These are phyloP conservation scores for Chaetodon auriga DNA, from an alignment of 2,113 vertebrate species.

Conservation along the genomic window DNA sequence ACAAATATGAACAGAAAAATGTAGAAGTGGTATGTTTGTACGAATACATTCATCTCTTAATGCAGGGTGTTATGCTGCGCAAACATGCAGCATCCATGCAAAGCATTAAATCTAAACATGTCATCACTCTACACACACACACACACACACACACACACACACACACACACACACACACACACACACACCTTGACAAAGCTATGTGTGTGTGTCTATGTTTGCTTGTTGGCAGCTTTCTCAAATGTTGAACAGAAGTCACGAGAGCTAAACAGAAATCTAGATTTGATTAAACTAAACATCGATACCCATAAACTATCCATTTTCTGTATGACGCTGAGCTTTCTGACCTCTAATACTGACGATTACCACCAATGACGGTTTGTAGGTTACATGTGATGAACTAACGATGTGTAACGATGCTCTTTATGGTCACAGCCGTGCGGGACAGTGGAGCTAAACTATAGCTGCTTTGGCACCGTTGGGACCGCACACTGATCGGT, in stretches of 20 bases:
- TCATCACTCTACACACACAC: no score
- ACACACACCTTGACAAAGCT: neutral
- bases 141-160: no score
- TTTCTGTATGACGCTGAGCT: no score
- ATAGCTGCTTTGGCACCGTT: no score
- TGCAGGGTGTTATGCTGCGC: neutral
- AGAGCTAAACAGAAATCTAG: neutral
- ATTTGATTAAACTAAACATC: neutral
- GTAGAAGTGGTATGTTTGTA: neutral
- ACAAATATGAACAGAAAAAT: neutral
- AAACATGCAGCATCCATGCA: neutral
- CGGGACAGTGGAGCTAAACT: no score
- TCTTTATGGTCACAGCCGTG: no score
- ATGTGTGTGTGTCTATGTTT: neutral
- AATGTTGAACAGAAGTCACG: constrained; percentile 9
- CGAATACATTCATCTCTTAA: neutral
- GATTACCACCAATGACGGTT: no score
- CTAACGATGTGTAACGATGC: no score
- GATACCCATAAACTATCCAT: neutral
- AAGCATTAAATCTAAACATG: neutral
- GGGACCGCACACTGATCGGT: no score
- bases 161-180: no score
- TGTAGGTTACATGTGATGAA: no score
- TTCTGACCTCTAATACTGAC: no score
- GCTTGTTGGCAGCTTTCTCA: neutral